These are phyloP conservation scores for Beris chalybata DNA, from an alignment of 2,888 invertebrate genomes.

Conservation along the genomic window DNA sequence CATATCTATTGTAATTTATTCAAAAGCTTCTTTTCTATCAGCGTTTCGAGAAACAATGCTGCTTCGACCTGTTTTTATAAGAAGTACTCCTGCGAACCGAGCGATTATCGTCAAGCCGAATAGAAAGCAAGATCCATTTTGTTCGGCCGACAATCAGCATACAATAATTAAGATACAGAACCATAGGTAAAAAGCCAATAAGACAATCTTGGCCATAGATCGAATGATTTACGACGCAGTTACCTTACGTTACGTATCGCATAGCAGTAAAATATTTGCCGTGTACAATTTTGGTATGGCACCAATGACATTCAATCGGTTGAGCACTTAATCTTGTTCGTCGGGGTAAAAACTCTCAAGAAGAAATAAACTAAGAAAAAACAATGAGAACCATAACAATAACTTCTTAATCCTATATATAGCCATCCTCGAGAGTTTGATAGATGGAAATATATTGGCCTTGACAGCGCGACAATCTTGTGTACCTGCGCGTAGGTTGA, in stretches of 20 bases:
- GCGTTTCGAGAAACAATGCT: too few species aligned
- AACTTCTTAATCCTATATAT: constrained; percentile 28
- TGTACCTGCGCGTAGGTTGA: constrained; percentile 33
- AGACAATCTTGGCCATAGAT: constrained; percentile 19
- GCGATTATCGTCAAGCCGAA: too few species aligned
- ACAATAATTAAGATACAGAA: constrained; percentile 26
- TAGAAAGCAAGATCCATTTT: too few species aligned
- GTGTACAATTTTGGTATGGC: constrained; percentile 25
- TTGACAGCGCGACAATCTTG: constrained; percentile 6
- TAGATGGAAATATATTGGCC: constrained; percentile 26
- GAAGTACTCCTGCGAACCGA: too few species aligned
- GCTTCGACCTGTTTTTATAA: too few species aligned
- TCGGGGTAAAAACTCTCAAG: background rate
- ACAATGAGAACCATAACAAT: constrained; percentile 29
- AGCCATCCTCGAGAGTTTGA: constrained; percentile 7
- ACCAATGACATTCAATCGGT: constrained; percentile 21
- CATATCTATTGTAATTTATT: too few species aligned
- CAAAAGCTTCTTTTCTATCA: too few species aligned
- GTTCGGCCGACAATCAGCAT: constrained; percentile 5
- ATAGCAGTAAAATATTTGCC: constrained; percentile 20
- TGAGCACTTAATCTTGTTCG: constrained; percentile 14
- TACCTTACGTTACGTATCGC: constrained; percentile 5
- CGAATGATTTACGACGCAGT: constrained; percentile 25
- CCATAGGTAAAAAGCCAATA: constrained; percentile 18
- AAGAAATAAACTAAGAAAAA: constrained; percentile 7